Base-by-base conservation (phyloP, 1,140 invertebrate genomes). In the Aleiodes sp. region DNA sequence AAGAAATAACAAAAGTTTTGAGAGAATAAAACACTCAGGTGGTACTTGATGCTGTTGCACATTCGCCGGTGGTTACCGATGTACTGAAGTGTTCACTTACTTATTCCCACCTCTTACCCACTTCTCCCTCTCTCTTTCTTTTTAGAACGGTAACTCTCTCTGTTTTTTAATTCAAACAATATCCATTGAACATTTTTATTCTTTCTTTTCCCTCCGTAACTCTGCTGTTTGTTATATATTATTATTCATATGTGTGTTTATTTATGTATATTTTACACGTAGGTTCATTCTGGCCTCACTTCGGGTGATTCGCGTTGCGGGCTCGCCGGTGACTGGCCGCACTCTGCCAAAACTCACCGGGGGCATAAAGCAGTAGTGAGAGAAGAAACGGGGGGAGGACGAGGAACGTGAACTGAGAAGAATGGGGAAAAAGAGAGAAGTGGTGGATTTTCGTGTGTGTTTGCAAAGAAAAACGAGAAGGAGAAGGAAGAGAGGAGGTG, bases 1-100 rank as follows among this genome's bases (percentile, higher is more conserved):
- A n/a, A n/a, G n/a, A n/a, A n/a, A n/a, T n/a, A n/a, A n/a, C n/a
- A n/a, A n/a, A n/a, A n/a, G n/a, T n/a, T n/a, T n/a, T n/a, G 39
- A 16, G 39, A 16, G 39, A 43, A 43, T 4, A 43, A n/a, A 10
- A n/a, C 39, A 43, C n/a, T n/a, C n/a, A 16, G 46, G 3, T 41
- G 39, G 10, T 24, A 21, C 46, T 52, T 21, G 10, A 52, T 52
- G 46, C 46, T 52, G 19, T 24, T 52, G 46, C 46, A 52, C 46
- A 52, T 52, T 52, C 46, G 46, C 46, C 46, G 46, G 46, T 43
- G 39, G 39, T 52, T 24, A 24, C 46, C 46, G 46, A 52, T 52
- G 46, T 52, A 52, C 46, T 52, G 46, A 52, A 52, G 46, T 52
- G 46, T 52, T 21, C 16, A 16, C n/a, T n/a, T n/a, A n/a, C n/a